Conservation (phyloP, 2,113 vertebrate species). For the Hyperoodon ampullatus region DNA sequence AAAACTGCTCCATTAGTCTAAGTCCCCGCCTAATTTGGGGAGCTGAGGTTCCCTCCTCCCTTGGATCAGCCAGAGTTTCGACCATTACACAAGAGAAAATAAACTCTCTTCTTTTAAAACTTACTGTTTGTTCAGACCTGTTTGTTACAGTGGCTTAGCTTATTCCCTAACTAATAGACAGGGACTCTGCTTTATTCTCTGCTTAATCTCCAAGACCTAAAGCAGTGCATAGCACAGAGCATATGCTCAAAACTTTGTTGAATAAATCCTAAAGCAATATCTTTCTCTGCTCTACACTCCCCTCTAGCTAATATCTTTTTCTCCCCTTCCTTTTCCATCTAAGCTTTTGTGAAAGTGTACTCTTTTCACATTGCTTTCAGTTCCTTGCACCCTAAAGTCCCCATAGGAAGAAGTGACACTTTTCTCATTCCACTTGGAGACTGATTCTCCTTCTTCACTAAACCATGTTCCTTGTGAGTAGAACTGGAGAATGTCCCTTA, state of each 20-base stretch:
- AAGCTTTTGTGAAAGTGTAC: background rate
- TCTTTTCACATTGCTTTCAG: background rate
- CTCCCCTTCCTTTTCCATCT: background rate
- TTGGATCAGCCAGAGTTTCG: background rate
- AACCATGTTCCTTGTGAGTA: background rate
- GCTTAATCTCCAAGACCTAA: background rate
- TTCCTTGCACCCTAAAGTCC: background rate
- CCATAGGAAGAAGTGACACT: background rate
- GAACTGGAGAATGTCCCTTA: background rate
- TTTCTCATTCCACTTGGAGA: background rate
- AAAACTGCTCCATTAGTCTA: background rate
- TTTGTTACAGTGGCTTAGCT: background rate
- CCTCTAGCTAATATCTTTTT: background rate
- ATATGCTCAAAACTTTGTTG: background rate
- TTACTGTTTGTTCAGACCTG: background rate
- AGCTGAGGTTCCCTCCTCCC: background rate
- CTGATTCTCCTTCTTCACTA: background rate
- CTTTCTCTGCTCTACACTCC: background rate
- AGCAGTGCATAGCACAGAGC: background rate
- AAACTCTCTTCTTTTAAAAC: slow-evolving; percentile 12
- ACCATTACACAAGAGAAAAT: background rate
- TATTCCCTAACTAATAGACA: background rate
- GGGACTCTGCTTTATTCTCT: background rate
- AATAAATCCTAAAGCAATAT: background rate
- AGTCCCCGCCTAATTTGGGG: background rate